Conservation (phyloP, 2,888 invertebrate genomes). For the Yponomeuta evonymella region DNA sequence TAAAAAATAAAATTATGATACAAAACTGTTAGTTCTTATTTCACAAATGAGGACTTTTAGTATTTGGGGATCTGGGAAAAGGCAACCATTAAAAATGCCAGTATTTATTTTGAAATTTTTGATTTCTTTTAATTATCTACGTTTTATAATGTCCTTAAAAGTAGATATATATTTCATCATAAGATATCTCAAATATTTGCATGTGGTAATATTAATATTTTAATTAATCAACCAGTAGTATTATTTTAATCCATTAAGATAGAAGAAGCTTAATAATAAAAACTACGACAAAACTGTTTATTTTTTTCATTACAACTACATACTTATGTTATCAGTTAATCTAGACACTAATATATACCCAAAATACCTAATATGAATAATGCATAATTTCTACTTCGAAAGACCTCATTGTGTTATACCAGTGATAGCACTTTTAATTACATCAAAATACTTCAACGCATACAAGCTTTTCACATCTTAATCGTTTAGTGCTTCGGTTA, state of each 20-base stretch:
- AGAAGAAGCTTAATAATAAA: constrained; percentile 77
- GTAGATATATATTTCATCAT: constrained; percentile 77
- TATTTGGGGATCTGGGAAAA: constrained; percentile 41
- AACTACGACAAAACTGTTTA: constrained; percentile 74
- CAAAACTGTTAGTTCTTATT: constrained; percentile 12
- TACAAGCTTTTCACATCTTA: constrained; percentile 70
- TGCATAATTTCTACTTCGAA: constrained; percentile 73
- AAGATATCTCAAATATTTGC: constrained; percentile 78
- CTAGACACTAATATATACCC: constrained; percentile 75
- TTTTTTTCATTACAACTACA: constrained; percentile 69
- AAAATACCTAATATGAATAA: constrained; percentile 76
- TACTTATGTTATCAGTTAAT: constrained; percentile 75
- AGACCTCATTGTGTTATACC: constrained; percentile 60
- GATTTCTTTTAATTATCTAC: constrained; percentile 78
- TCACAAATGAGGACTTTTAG: constrained; percentile 19
- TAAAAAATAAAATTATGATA: constrained; percentile 73
- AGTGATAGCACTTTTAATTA: constrained; percentile 68
- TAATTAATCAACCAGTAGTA: constrained; percentile 75
- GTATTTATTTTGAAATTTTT: constrained; percentile 71
- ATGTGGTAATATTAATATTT: constrained; percentile 76
- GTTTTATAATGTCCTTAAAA: constrained; percentile 77
- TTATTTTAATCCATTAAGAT: constrained; percentile 74
- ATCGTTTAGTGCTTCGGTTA: constrained; percentile 66
- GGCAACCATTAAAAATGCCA: constrained; percentile 71
- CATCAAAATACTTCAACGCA: constrained; percentile 63